Base-by-base conservation (phyloP, 1,140 invertebrate genomes). In the Bombus waltoni region DNA sequence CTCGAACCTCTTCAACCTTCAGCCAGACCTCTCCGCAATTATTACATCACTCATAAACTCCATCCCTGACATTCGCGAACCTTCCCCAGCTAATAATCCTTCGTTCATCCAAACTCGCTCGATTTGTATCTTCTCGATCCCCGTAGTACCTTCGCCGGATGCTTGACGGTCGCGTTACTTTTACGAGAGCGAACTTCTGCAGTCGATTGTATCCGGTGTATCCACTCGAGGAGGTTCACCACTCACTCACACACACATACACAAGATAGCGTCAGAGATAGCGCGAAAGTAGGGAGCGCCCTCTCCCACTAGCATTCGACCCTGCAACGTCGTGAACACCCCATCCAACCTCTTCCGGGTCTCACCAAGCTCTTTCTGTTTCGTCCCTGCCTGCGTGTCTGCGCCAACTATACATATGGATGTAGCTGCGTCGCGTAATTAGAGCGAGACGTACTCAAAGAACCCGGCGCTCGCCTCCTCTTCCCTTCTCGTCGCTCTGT, bases 361-460 rank as follows among this genome's bases (percentile, higher is more conserved):
- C 62, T 74, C 68, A 53, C 70, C 77, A 25, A 9, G 40, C 72
- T 85, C 85, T 91, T 80, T 77, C 82, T 65, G 80, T 72, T 72
- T 44, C 89, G 42, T 81, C 65, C 28, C n/a, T 70, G 57, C 32
- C 73, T 83, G n/a, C 71, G 53, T 70, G 74, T 25, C 75, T 83
- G 80, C 84, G 71, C 53, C 42, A 53, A 25, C 65, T 78, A 83
- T 71, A 83, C 72, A 88, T 76, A 89, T 76, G 80, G 35, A 90
- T 83, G 65, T 44, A 83, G 66, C 68, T 84, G 85, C 73, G 83
- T 86, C 86, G 81, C 81, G 91, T 92, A 92, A 92, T 92, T 92
- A 92, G 87, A 91, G 89, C 90, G 83, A 87, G 83, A 92, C 91
- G 90, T 91, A 90, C 86, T 92, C 88, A 92, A 92, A 92, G 89